Evolutionary conservation across 2,888 invertebrate species (phyloP).

Genomic region (Acronicta aceris): DNA sequence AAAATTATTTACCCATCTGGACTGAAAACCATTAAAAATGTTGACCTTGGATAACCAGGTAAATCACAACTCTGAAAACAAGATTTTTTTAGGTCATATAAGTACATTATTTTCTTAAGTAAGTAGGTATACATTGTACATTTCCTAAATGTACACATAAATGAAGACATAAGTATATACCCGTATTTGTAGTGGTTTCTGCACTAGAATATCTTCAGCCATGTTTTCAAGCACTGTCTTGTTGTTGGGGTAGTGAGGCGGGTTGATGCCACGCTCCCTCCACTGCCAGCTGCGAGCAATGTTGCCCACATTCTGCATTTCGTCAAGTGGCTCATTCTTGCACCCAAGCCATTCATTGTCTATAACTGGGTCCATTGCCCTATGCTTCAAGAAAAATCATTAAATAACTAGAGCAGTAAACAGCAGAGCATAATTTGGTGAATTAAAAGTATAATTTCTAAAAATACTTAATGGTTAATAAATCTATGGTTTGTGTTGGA

Average conservation of each 20-base stretch:
- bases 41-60: slow-evolving; percentile 93
- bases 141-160: neutral
- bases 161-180: slow-evolving; percentile 71
- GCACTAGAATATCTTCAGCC: slow-evolving; percentile 91
- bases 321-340: slow-evolving; percentile 80
- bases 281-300: slow-evolving; percentile 84
- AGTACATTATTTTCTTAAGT: no score
- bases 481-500: no score
- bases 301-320: slow-evolving; percentile 76
- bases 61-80: slow-evolving; percentile 91
- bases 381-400: slow-evolving; percentile 29
- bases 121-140: no score
- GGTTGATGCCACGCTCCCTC: slow-evolving; percentile 81
- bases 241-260: slow-evolving; percentile 77
- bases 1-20: slow-evolving; percentile 92
- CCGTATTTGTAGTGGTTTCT: slow-evolving; percentile 90
- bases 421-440: neutral
- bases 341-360: slow-evolving; percentile 82
- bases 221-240: slow-evolving; percentile 89
- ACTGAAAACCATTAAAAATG: slow-evolving; percentile 96
- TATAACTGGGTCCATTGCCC: slow-evolving; percentile 81
- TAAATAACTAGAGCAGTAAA: neutral
- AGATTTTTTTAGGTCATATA: neutral
- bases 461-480: no score
- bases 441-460: neutral